These are phyloP conservation scores for Nylanderia fulva DNA, from an alignment of 1,140 invertebrate species.

Conservation along the genomic window DNA sequence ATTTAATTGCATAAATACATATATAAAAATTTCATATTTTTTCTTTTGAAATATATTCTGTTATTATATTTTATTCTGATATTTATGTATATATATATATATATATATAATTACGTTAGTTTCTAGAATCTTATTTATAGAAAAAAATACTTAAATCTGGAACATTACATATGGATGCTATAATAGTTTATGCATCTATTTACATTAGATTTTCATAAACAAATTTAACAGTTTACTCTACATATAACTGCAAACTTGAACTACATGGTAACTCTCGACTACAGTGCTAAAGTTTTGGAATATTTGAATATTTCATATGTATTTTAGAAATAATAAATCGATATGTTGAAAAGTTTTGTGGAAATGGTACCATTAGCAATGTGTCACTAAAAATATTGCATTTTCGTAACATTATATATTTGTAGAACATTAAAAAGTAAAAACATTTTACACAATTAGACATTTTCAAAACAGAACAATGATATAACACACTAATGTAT, in stretches of 20 bases:
- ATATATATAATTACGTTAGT: background rate
- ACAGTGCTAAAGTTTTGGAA: conserved; percentile 15
- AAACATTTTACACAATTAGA: no score
- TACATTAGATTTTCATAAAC: conserved; percentile 31
- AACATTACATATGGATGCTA: background rate
- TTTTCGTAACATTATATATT: background rate
- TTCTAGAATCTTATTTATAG: background rate
- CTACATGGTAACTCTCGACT: conserved; percentile 17
- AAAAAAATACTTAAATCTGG: background rate
- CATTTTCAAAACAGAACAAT: no score
- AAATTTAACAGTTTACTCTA: conserved; percentile 43
- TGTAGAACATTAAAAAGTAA: background rate
- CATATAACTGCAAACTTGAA: conserved; percentile 9
- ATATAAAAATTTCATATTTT: no score
- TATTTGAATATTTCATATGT: conserved; percentile 45
- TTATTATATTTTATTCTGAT: no score
- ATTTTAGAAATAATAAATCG: conserved; percentile 27
- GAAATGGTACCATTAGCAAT: conserved; percentile 5
- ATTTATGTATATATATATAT: no score
- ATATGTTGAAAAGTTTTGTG: conserved; percentile 13
- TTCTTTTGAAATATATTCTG: background rate
- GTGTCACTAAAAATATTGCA: background rate
- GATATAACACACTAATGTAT: no score
- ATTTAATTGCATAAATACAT: no score
- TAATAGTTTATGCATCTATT: conserved; percentile 38